These are phyloP conservation scores for Andrena praecox DNA, from an alignment of 2,888 invertebrate genomes.

Conservation along the genomic window DNA sequence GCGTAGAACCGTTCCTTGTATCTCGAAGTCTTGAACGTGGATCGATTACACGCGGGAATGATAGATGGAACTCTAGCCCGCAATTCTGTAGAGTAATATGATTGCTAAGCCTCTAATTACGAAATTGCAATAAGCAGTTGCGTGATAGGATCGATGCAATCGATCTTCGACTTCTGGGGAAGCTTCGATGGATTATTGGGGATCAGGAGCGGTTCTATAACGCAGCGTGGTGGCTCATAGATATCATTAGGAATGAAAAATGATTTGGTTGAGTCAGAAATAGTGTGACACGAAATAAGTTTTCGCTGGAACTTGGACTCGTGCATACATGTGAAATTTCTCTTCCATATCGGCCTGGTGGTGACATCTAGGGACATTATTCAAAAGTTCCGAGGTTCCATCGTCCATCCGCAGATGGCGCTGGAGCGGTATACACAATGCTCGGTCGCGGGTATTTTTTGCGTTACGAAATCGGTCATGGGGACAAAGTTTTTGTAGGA, in stretches of 20 bases:
- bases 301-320: slow-evolving; percentile 4
- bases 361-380: background rate
- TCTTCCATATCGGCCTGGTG: background rate
- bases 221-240: slow-evolving; percentile 5
- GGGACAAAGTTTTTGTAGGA: background rate
- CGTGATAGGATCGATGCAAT: slow-evolving; percentile 5
- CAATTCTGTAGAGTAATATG: slow-evolving; percentile 59
- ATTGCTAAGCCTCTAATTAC: slow-evolving; percentile 64
- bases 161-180: slow-evolving; percentile 22
- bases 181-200: background rate
- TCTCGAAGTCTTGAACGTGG: slow-evolving; percentile 39
- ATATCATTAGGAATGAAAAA: background rate
- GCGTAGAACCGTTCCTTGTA: slow-evolving; percentile 21
- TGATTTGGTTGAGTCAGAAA: slow-evolving; percentile 8
- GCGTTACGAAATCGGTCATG: background rate
- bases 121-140: slow-evolving; percentile 68
- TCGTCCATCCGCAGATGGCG: background rate
- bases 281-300: background rate
- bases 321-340: background rate
- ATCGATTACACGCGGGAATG: slow-evolving; percentile 59
- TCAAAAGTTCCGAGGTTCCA: background rate
- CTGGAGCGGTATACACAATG: background rate
- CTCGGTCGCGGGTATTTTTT: slow-evolving; percentile 47
- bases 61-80: slow-evolving; percentile 57
- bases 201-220: background rate